A percentile compares a stretch with the other conserved stretches of the same genome.
Evolutionary conservation across 2,888 invertebrate genomes (phyloP).

Genomic region (Cancer borealis): DNA sequence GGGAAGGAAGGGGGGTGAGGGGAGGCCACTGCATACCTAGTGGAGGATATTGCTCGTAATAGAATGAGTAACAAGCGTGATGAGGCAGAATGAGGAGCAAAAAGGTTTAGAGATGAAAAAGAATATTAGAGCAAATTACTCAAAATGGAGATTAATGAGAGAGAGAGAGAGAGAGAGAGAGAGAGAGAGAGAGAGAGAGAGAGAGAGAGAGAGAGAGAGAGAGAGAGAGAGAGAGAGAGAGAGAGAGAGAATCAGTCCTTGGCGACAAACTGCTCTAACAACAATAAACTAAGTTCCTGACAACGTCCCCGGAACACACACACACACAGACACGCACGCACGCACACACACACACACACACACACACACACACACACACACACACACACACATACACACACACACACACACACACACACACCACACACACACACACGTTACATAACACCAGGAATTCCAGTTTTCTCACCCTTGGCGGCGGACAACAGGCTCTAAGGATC

Average conservation of each 20-base stretch:
- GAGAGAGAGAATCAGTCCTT: slow-evolving; percentile 29
- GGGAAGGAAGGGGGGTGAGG: background rate
- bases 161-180: background rate
- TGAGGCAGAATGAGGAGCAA: background rate
- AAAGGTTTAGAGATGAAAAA: background rate
- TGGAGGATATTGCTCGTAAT: background rate
- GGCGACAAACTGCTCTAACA: background rate
- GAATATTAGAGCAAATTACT: background rate
- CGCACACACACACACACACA: background rate
- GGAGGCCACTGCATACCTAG: background rate
- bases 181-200: slow-evolving; percentile 32
- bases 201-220: slow-evolving; percentile 32
- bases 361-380: slow-evolving; percentile 39
- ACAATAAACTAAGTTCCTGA: background rate
- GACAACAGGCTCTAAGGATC: background rate
- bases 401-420: too few species aligned
- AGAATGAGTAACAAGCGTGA: background rate
- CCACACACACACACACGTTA: too few species aligned
- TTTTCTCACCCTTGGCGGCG: background rate
- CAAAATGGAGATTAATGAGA: too few species aligned
- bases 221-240: slow-evolving; percentile 30
- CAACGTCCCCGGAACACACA: background rate
- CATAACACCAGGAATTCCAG: background rate
- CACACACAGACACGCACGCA: slow-evolving; percentile 24
- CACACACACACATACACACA: background rate